phyloP scores from a whole-genome alignment of 2,113 vertebrate species.

The zebrafish (Danio rerio) region DNA sequence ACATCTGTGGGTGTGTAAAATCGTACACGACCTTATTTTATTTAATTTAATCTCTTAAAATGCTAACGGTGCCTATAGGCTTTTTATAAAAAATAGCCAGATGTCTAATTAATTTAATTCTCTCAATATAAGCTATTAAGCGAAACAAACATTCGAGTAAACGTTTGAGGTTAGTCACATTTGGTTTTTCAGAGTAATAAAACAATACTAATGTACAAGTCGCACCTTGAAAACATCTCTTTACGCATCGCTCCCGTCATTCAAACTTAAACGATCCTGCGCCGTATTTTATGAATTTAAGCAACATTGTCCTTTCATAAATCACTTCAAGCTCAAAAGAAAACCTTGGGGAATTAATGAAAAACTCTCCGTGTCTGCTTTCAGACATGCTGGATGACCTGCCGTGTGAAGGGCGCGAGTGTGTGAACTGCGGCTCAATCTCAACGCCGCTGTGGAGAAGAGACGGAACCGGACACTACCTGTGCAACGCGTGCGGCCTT shows the following conservation, averaged over 20 bases:
- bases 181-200: background rate
- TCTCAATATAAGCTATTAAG: background rate
- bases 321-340: background rate
- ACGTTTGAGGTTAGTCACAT: background rate
- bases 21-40: too few relatives aligned
- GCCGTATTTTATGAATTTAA: background rate
- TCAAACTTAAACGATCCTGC: background rate
- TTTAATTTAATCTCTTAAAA: too few relatives aligned
- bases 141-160: background rate
- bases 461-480: constrained; percentile 95
- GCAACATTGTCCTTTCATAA: background rate
- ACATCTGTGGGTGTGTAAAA: too few relatives aligned
- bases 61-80: too few relatives aligned
- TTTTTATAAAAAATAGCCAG: too few relatives aligned
- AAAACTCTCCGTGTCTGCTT: background rate
- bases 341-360: background rate
- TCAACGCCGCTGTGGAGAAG: constrained; percentile 96
- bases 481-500: constrained; percentile 97
- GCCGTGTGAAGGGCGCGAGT: constrained; percentile 87
- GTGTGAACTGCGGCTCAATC: constrained; percentile 97
- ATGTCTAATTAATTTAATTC: background rate
- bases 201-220: background rate
- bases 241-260: background rate
- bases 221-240: background rate
- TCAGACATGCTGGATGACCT: constrained; percentile 89